A percentile compares a stretch with the other conserved stretches of the same genome.
These are phyloP conservation scores for Conger conger DNA, from an alignment of 2,113 vertebrate species.

Conservation along the genomic window DNA sequence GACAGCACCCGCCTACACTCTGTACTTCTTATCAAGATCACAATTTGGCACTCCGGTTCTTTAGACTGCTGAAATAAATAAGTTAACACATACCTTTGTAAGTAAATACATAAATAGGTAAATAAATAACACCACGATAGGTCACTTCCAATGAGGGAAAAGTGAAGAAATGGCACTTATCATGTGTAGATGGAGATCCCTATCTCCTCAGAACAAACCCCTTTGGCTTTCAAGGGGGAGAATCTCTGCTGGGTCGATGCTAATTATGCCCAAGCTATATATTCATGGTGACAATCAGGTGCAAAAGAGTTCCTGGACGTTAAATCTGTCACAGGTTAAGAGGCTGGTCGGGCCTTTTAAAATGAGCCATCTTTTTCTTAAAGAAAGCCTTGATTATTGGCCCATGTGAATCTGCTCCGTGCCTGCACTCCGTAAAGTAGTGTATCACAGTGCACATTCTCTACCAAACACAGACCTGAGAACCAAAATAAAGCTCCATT, in stretches of 20 bases:
- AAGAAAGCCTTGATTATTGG: neutral
- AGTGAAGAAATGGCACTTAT: conserved; percentile 29
- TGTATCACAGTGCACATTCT: neutral
- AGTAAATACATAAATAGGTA: conserved; percentile 1
- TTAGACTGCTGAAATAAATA: conserved; percentile 19
- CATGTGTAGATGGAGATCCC: conserved; percentile 4
- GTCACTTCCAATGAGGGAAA: conserved; percentile 24
- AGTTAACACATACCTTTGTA: too few species aligned
- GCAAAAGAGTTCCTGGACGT: conserved; percentile 18
- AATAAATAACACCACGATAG: conserved; percentile 23
- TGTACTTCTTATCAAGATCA: conserved; percentile 50
- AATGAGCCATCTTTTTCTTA: conserved; percentile 13
- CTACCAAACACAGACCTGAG: conserved; percentile 9
- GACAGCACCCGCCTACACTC: conserved; percentile 38
- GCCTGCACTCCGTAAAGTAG: neutral
- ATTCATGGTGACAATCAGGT: conserved; percentile 27
- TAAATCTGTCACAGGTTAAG: conserved; percentile 27
- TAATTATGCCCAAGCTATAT: conserved; percentile 29
- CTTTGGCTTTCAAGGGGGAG: neutral
- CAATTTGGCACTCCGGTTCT: conserved; percentile 26
- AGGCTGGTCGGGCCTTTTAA: conserved; percentile 30
- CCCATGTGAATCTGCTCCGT: neutral
- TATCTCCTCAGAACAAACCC: conserved; percentile 19
- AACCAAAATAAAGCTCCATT: conserved; percentile 11
- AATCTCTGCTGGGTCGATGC: conserved; percentile 25